Base-by-base conservation (phyloP, 2,888 invertebrate species). In the Scaptomyza parva region DNA sequence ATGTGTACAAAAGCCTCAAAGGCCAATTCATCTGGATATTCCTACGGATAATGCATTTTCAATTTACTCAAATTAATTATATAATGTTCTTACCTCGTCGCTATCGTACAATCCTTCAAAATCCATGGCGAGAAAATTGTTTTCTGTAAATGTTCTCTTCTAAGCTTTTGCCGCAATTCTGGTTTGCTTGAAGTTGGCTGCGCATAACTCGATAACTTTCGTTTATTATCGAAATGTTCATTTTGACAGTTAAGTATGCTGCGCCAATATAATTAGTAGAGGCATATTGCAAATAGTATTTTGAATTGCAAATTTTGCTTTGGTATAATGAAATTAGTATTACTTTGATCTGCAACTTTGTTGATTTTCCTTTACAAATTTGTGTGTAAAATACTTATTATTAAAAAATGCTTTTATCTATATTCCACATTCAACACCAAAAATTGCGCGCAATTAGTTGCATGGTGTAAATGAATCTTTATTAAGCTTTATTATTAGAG, bases 351-450 rank as follows among this genome's bases (percentile, higher is more conserved):
- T n/a, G n/a, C n/a, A n/a, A n/a, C 5, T 24, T 24, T 24, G 1
- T 6, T 2, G 1, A 24, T 24, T 24, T 24, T 24, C 8, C 24
- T 24, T n/a, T n/a, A n/a, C n/a, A n/a, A n/a, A n/a, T n/a, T n/a
- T n/a, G n/a, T n/a, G n/a, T n/a, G n/a, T n/a, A n/a, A n/a, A n/a
- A n/a, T 6, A 24, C 24, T 24, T 7, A 24, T 24, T 24, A 26
- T 26, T 8, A 26, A 26, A 26, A 26, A 26, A 57, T 51, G 33
- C n/a, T 9, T 28, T 44, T 62, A 39, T 65, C 44, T 54, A 6
- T 30, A 50, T 35, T 26, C 33, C 22, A 52, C 59, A 61, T 60
- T 74, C 44, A 72, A 65, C 64, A 78, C 43, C n/a, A n/a, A n/a
- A n/a, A n/a, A n/a, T n/a, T n/a, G n/a, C n/a, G n/a, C n/a, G n/a